Base-by-base conservation (phyloP, 2,797 vertebrate genomes). In the Tapera naevia region DNA sequence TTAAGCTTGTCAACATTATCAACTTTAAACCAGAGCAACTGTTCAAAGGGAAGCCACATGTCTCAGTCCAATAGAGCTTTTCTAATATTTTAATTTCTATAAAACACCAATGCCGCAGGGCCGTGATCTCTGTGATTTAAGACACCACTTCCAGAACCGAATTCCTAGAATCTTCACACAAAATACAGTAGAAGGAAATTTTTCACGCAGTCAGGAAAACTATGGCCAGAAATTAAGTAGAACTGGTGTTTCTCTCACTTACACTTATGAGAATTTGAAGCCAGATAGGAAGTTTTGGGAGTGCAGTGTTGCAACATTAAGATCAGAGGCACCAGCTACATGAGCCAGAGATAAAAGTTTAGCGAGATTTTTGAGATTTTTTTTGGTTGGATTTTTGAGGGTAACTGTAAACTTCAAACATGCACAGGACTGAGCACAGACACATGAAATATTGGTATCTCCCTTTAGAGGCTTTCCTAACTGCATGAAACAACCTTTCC, bases 151-250 rank as follows among this genome's bases (percentile, higher is more conserved):
- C 93, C 81, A 93, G 37, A 25, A 88, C 79, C 88, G 94, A 96
- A 95, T 89, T 87, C 81, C 81, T 51, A 70, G 35, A 76, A 91
- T 82, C 37, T 19, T 64, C 67, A 51, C 50, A 92, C 21, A 64
- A 82, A 87, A 65, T 54, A 73, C 11, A 74, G 37, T 16, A 23
- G 30, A 53, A 13, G 23, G 28, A 39, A 80, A 88, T 61, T 74
- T 86, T 53, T 90, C 75, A 76, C 92, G 88, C 92, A 97, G 84
- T 83, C 57, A 88, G 84, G 84, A 94, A 91, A 94, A 61, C 28
- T 41, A 19, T 0, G 0, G 25, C 14, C 13, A 64, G 80, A 61
- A 89, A 74, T 50, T 74, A 89, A 71, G 17, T 19, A 72, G 37
- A 10, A 66, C 7, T 69, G 7, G 13, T 18, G 22, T 48, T 89